A percentile compares a stretch with the other conserved stretches of the same genome.
These are phyloP conservation scores for Hypanus sabinus DNA, from an alignment of 2,113 vertebrate species.

Conservation along the genomic window DNA sequence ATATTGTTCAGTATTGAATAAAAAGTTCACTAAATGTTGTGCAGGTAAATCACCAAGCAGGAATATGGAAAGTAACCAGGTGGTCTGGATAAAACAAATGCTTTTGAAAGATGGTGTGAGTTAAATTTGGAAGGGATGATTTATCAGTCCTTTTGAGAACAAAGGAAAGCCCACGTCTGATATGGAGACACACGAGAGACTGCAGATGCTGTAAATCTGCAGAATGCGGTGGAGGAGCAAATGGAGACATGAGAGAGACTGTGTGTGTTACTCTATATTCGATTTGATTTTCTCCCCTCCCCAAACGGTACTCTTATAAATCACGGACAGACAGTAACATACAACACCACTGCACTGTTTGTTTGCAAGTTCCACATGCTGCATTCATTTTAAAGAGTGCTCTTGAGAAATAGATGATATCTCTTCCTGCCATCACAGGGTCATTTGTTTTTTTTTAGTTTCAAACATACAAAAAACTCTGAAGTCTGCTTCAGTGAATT, in stretches of 20 bases:
- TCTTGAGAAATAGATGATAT: background rate
- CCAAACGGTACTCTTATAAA: conserved; percentile 13
- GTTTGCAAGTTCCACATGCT: conserved; percentile 4
- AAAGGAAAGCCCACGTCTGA: background rate
- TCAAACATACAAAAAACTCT: background rate
- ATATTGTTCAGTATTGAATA: background rate
- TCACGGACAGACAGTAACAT: background rate
- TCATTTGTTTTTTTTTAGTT: background rate
- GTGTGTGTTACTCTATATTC: background rate
- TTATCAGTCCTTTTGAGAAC: background rate
- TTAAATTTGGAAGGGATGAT: conserved; percentile 20
- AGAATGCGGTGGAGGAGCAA: too few species aligned
- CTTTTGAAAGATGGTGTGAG: background rate
- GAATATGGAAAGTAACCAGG: background rate
- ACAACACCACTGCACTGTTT: background rate
- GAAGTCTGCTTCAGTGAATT: background rate
- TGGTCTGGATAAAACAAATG: conserved; percentile 11
- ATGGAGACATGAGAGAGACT: too few species aligned
- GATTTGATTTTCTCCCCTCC: background rate
- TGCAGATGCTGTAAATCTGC: too few species aligned
- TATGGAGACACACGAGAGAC: too few species aligned
- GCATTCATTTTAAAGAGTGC: conserved; percentile 21
- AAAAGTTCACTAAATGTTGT: background rate
- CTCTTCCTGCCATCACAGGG: conserved; percentile 1
- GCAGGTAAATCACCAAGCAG: background rate